Conservation (phyloP, 2,113 vertebrate species). For the Amia ocellicauda region DNA sequence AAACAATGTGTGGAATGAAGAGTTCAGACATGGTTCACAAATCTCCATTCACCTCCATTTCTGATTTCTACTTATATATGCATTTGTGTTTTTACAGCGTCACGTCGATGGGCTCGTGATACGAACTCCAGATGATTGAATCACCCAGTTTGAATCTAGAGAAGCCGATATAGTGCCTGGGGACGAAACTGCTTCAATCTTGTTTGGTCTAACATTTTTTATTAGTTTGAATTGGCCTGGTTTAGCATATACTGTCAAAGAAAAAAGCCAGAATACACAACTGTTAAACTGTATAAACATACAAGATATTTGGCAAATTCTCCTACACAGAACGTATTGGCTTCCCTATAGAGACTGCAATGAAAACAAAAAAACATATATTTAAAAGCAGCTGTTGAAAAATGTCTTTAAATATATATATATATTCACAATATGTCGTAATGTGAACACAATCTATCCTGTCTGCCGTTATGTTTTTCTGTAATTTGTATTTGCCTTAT, state of each 20-base stretch:
- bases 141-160: slow-evolving; percentile 3
- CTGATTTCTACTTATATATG: neutral
- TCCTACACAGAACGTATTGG: slow-evolving; percentile 1
- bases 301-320: slow-evolving; percentile 12
- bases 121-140: slow-evolving; percentile 3
- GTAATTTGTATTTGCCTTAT: neutral
- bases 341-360: slow-evolving; percentile 11
- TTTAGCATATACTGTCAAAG: slow-evolving; percentile 6
- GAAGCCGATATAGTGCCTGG: neutral
- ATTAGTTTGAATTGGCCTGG: slow-evolving; percentile 15
- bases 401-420: neutral
- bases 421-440: neutral
- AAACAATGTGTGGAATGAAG: neutral
- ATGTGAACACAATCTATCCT: neutral
- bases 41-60: neutral
- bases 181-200: neutral
- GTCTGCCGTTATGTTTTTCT: slow-evolving; percentile 12
- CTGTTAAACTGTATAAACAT: slow-evolving; percentile 12
- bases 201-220: slow-evolving; percentile 19
- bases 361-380: slow-evolving; percentile 1
- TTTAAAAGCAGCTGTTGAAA: slow-evolving; percentile 11
- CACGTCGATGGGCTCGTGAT: neutral
- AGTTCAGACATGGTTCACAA: neutral
- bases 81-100: slow-evolving; percentile 9
- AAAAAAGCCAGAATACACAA: slow-evolving; percentile 16